Base-by-base conservation (phyloP, 2,113 vertebrate species). In the Anhinga rufa region DNA sequence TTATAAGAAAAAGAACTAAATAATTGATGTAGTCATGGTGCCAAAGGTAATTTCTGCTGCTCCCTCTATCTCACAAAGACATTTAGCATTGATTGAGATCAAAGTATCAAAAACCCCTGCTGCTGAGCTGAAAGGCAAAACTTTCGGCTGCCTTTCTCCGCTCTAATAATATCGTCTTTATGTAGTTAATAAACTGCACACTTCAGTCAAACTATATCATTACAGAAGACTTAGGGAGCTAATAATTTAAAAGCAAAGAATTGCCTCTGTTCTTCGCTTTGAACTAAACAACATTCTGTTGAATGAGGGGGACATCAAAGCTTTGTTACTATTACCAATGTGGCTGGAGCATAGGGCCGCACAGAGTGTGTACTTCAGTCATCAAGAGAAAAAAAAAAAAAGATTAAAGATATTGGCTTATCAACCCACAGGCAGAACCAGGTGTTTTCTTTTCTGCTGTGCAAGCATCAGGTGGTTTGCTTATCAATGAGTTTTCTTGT, bases 51-150 rank as follows among this genome's bases (percentile, higher is more conserved):
- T 98, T 98, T 98, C 98, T 97, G 97, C 97, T 95, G 96, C 95
- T 97, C 97, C 95, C 97, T 98, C 98, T 98, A 97, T 98, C 98
- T 98, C 98, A 98, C 98, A 98, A 98, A 99, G 98, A 99, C 98
- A 99, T 99, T 99, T 99, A 99, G 98, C 98, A 98, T 98, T 98
- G 98, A 99, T 98, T 98, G 98, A 99, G 98, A 99, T 99, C 98
- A 99, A 99, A 99, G 98, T 97, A 96, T 90, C 98, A 96, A 88
- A 98, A 97, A 95, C 98, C 98, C 98, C 98, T 92, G 98, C 98
- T 98, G 98, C 96, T 98, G 91, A 97, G 97, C 98, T 98, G 98
- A 98, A 99, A 98, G 98, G 98, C 98, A 97, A 98, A 98, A 97
- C 98, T 98, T 97, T 87, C 97, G 95, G 98, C 97, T 97, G 97